Evolutionary conservation across 2,888 invertebrate species (phyloP).

Genomic region (Tubulanus polymorphus): DNA sequence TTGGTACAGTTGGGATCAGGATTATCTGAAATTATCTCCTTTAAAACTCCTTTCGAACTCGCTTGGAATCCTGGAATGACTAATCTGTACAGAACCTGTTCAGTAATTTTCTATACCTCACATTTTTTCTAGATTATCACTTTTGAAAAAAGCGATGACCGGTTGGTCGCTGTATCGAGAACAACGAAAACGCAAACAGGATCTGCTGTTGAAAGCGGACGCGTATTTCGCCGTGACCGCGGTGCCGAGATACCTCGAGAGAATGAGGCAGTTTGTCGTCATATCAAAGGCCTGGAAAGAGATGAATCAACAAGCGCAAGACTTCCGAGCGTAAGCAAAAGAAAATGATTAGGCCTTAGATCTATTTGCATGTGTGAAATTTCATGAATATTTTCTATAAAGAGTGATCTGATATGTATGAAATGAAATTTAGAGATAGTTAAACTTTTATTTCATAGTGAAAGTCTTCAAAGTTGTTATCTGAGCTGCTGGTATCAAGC

Average conservation of each 20-base stretch:
- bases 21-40: too few relatives aligned
- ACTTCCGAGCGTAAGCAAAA: constrained; percentile 31
- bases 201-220: constrained; percentile 25
- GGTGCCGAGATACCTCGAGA: constrained; percentile 32
- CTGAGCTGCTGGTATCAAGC: constrained; percentile 34
- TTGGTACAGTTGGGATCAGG: too few relatives aligned
- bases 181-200: not conserved
- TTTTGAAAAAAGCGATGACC: not conserved
- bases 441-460: constrained; percentile 25
- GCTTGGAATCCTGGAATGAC: too few relatives aligned
- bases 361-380: not conserved
- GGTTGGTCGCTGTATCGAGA: not conserved
- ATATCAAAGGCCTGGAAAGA: constrained; percentile 33
- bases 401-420: too few relatives aligned
- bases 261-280: constrained; percentile 33
- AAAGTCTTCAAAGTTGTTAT: constrained; percentile 29
- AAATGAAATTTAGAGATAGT: too few relatives aligned
- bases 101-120: too few relatives aligned
- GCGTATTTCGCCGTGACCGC: constrained; percentile 34
- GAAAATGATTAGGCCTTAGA: not conserved
- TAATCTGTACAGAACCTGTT: too few relatives aligned
- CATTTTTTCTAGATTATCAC: too few relatives aligned
- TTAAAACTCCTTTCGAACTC: too few relatives aligned
- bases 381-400: too few relatives aligned
- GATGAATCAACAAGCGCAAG: constrained; percentile 24